Evolutionary conservation across 2,888 invertebrate genomes (phyloP), one percentile per base, ranked within the genome.

Genomic region (Polydesmus complanatus): DNA sequence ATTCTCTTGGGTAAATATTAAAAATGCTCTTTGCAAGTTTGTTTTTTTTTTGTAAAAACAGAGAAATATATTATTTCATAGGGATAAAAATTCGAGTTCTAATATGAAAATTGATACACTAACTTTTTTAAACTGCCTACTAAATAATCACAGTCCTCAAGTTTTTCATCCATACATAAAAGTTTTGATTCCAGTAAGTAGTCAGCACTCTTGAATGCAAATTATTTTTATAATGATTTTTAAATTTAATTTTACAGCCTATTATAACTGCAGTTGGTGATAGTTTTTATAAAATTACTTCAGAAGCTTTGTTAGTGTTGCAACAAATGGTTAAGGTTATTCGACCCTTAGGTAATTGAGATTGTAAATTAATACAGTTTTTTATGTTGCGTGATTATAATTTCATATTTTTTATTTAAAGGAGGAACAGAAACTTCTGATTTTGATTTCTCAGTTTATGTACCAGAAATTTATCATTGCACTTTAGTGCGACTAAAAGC

Each of bases 81-180:
- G 86, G 1, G 95, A 96, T 70, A 93, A 93, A 71, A 88, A 88
- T 71, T 90, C 93, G 0, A 91, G 91, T 54, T 94, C 94, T 57
- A 96, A 95, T 68, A 96, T 97, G 90, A 93, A 93, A 78, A 97
- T 98, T 68, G 96, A 96, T 72, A 91, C 96, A 0, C 77, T 99
- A 53, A 84, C 88, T 53, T 98, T 98, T 75, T 81, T 98, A 62
- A 84, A 88, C 74, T 86, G 86, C 71, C 77, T 93, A 61, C 76
- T 94, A 64, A 81, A 84, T 56, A 85, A 87, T 1, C 93, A 94
- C 74, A 80, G 80, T 49, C 83, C 86, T 0, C 81, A 79, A 67
- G 84, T 84, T 1, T 91, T 95, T 75, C 86, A 89, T 68, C 80
- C 83, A 2, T 87, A 90, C 73, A 86, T 90, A 73, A 78, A 80